Evolutionary conservation across 2,888 invertebrate genomes (phyloP).

Genomic region (Drosophila recens): DNA sequence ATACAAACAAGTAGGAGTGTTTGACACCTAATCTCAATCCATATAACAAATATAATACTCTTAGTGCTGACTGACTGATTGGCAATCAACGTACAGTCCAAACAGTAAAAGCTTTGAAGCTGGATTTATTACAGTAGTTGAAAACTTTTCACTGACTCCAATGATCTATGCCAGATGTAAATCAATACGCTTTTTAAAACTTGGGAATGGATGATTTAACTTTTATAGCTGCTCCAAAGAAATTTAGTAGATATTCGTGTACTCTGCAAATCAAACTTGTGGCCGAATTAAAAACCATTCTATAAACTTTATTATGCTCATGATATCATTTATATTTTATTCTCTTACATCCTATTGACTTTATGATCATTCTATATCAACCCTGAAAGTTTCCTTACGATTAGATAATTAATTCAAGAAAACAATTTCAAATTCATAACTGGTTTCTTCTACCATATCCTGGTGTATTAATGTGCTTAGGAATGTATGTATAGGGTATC

Average conservation of each 20-base stretch:
- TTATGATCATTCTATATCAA: background rate
- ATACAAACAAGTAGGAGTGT: conserved; percentile 2
- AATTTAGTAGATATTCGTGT: too few species aligned
- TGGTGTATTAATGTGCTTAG: background rate
- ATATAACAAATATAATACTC: background rate
- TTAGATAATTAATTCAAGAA: too few species aligned
- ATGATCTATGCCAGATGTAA: background rate
- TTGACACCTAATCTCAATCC: conserved; percentile 1
- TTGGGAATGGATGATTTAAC: too few species aligned
- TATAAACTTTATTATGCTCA: too few species aligned
- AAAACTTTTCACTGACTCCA: background rate
- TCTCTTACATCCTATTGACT: too few species aligned
- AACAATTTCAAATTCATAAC: too few species aligned
- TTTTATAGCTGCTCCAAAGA: too few species aligned
- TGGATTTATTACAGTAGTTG: background rate
- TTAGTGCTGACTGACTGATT: conserved; percentile 8
- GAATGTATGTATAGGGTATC: background rate
- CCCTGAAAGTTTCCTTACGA: background rate
- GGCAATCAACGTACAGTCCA: conserved; percentile 4
- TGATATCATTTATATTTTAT: too few species aligned
- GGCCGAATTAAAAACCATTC: too few species aligned
- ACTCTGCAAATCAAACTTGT: too few species aligned
- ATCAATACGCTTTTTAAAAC: background rate
- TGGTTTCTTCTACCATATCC: background rate
- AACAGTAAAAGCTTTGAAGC: conserved; percentile 1